Base-by-base conservation (phyloP, 2,888 invertebrate species). In the Orgyia antiqua region DNA sequence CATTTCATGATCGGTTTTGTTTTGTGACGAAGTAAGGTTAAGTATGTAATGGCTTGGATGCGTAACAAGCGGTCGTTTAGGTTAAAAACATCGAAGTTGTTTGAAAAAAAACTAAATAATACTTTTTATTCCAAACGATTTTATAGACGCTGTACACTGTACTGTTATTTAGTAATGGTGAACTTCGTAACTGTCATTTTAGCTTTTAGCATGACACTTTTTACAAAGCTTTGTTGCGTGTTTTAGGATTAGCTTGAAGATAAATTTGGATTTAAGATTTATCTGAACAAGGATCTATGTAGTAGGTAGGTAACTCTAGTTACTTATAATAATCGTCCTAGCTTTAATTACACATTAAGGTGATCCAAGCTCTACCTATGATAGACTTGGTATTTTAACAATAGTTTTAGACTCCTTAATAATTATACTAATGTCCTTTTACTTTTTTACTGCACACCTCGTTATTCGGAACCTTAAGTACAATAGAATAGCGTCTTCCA, bases 391-490 rank as follows among this genome's bases (percentile, higher is more conserved):
- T 62, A 47, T 44, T 54, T 53, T 57, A 56, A 77, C 73, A 76
- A 74, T 56, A 50, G 56, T 27, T 36, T 41, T 39, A 47, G 58
- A 63, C 49, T 60, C 56, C 51, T 60, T 68, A 71, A 67, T 65
- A 52, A 65, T 59, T 58, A 65, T 61, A 78, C 77, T 74, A 76
- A 78, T 63, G 61, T 71, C 65, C 67, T 66, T 64, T 30, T 34
- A 34, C 24, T 58, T 63, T 66, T 68, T 66, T 30, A 31, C 45
- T 33, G 42, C 39, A 59, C 62, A 65, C 57, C 70, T 68, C 55
- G 72, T 68, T 69, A 71, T 61, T 49, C 53, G 57, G 59, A 38
- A 31, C 44, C 42, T 42, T 25, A 36, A 5, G 24, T 31, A 45
- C 50, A 58, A 55, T 42, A 51, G 60, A 58, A 58, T 58, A 55